These are phyloP conservation scores for Wiebesia pumilae DNA, from an alignment of 1,140 invertebrate species.

Conservation along the genomic window DNA sequence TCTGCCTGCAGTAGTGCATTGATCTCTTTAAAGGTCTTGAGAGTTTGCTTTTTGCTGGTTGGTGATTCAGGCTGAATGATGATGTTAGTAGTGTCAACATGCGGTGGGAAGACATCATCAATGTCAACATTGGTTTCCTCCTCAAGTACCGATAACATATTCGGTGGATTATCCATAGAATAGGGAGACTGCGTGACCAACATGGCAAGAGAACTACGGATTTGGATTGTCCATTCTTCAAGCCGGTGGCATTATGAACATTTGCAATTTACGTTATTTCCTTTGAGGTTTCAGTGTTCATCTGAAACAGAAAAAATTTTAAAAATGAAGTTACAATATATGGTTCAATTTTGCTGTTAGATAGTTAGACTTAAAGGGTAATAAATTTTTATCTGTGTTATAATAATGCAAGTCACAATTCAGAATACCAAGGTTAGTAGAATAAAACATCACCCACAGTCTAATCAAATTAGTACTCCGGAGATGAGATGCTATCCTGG, in stretches of 20 bases:
- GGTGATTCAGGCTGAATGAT: slow-evolving; percentile 79
- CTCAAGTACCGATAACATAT: slow-evolving; percentile 77
- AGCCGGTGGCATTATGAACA: slow-evolving; percentile 52
- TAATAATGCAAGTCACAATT: slow-evolving; percentile 8
- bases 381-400: background rate
- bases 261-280: slow-evolving; percentile 67
- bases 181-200: slow-evolving; percentile 66
- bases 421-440: slow-evolving; percentile 36
- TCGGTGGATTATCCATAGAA: slow-evolving; percentile 68
- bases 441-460: slow-evolving; percentile 44
- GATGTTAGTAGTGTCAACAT: slow-evolving; percentile 83
- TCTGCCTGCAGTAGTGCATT: slow-evolving; percentile 82
- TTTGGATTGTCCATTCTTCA: slow-evolving; percentile 60
- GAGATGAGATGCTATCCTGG: slow-evolving; percentile 51
- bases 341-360: slow-evolving; percentile 1
- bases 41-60: slow-evolving; percentile 82
- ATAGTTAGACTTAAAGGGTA: background rate
- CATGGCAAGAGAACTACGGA: slow-evolving; percentile 65
- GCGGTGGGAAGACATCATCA: slow-evolving; percentile 83
- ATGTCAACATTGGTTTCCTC: slow-evolving; percentile 80
- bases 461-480: slow-evolving; percentile 48
- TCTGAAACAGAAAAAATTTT: slow-evolving; percentile 62
- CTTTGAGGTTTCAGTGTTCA: slow-evolving; percentile 71
- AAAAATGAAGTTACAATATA: background rate
- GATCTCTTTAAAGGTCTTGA: slow-evolving; percentile 85